Evolutionary conservation across 2,113 vertebrate genomes (phyloP), one percentile per base, ranked within the genome.

Genomic region (Thamnophis sirtalis): DNA sequence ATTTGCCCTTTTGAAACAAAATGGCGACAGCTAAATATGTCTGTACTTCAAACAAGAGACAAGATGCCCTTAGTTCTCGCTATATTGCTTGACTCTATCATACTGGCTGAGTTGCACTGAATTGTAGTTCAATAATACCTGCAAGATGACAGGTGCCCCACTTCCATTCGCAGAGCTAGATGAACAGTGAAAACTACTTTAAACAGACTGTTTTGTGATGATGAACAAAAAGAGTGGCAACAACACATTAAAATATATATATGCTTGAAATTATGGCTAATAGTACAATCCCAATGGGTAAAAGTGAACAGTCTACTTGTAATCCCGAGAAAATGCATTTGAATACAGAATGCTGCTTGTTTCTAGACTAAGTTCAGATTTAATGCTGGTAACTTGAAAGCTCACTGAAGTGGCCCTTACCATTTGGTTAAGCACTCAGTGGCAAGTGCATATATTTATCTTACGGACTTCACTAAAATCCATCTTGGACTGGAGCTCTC

Each of bases 381-480:
- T 43, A 7, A 26, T 53, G 4, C 19, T 58, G 43, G 43, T 84
- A 91, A 22, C 22, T 55, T 21, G 8, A 54, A 90, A 84, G 8
- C 68, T 54, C 60, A 53, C n/a, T n/a, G 15, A 80, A 80, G 68
- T 80, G 68, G 68, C 3, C 17, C 33, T 80, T 80, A 80, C 33
- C 19, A 33, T 80, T 80, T 80, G 33, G 60, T 92, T 33, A 49
- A 53, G 86, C 54, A 58, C 28, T 86, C 50, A n/a, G 49, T 86
- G 85, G 50, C 87, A 88, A 38, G 68, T 53, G 86, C 19, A 51
- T 60, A 33, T 87, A 63, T 21, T 89, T 95, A 48, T 92, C 85
- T 93, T 68, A 49, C 28, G 24, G 60, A 68, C 24, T 50, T 49
- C 17, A 60, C 24, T 73, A 60, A 38, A 80, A 80, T 80, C 68